A percentile compares a stretch with the other conserved stretches of the same genome.
Conservation (phyloP, 2,113 vertebrate species). For the Camelus bactrianus region DNA sequence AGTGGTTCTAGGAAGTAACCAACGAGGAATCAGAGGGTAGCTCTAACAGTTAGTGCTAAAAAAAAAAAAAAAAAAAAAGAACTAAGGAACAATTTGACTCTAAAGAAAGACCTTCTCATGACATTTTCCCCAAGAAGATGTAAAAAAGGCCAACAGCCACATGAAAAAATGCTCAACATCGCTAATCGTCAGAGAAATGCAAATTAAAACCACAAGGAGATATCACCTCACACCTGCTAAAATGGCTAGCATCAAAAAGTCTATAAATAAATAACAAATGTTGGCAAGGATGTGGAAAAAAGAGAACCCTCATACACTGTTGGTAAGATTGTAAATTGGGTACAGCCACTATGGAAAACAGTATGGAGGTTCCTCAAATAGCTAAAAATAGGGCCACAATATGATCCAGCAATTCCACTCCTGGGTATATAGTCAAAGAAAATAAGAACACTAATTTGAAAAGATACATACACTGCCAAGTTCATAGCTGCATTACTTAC, state of each 20-base stretch:
- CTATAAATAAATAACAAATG: neutral
- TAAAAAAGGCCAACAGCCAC: neutral
- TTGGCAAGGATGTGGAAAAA: neutral
- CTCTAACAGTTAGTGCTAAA: neutral
- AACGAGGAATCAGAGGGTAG: neutral
- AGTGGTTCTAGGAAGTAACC: neutral
- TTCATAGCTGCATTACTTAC: neutral
- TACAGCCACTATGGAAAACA: neutral
- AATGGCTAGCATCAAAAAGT: neutral
- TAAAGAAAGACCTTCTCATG: neutral
- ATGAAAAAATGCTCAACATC: neutral
- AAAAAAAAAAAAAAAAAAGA: neutral
- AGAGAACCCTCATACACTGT: neutral
- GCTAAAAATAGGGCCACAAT: neutral
- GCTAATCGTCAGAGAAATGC: neutral
- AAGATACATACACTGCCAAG: neutral
- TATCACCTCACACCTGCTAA: neutral
- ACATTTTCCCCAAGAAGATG: neutral
- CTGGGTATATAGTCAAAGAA: neutral
- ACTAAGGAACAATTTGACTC: neutral
- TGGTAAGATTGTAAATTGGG: neutral
- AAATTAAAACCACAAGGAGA: neutral
- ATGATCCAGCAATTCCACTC: neutral
- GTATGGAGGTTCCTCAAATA: neutral
- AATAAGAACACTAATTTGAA: neutral